Percentiles rank a stretch among this genome's conserved stretches.
Conservation (phyloP, 2,113 vertebrate species). For the Rynchops niger region DNA sequence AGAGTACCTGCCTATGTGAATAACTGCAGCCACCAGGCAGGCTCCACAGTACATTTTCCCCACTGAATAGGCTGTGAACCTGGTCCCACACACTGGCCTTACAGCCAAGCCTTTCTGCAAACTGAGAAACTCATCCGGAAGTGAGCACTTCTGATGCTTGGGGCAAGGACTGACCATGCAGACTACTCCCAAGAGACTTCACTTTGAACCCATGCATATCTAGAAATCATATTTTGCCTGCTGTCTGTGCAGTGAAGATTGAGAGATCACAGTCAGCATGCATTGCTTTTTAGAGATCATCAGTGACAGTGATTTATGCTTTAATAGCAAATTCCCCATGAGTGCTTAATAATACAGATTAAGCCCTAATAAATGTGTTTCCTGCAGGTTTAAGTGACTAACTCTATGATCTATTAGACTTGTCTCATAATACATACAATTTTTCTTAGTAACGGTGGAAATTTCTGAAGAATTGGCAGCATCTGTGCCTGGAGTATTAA, state of each 20-base stretch:
- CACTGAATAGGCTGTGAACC: neutral
- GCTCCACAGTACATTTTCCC: neutral
- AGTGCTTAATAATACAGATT: constrained; percentile 66
- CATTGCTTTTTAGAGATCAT: neutral
- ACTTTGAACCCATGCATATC: neutral
- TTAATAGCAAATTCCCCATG: constrained; percentile 45
- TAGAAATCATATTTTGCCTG: neutral
- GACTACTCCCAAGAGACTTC: neutral
- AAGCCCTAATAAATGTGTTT: constrained; percentile 62
- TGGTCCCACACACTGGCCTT: neutral
- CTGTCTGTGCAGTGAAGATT: neutral
- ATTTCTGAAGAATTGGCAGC: constrained; percentile 55
- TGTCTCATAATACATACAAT: constrained; percentile 48
- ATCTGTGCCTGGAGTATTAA: constrained; percentile 40
- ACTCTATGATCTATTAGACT: constrained; percentile 50
- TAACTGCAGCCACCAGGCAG: neutral
- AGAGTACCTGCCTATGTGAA: accelerated
- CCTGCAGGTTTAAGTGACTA: constrained; percentile 59
- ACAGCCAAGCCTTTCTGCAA: neutral
- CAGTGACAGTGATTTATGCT: constrained; percentile 60
- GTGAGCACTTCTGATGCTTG: neutral
- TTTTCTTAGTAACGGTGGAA: constrained; percentile 46
- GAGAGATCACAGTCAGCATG: neutral
- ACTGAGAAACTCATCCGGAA: neutral
- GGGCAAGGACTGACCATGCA: neutral